phyloP scores from a whole-genome alignment of 2,797 vertebrate species.

The Mus caroli region DNA sequence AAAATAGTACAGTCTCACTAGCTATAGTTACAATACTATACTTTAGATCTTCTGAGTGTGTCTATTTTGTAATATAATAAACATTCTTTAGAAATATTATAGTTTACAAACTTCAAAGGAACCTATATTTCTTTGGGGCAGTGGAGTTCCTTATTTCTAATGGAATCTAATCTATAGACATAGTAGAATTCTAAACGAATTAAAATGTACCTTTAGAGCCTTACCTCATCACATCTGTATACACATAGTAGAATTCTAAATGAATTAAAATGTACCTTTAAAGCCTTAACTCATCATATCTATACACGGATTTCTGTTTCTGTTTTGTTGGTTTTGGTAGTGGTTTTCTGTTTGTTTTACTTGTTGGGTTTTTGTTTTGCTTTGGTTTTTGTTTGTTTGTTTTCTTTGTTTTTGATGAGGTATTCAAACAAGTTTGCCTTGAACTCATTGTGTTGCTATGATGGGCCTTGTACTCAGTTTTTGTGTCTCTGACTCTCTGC shows the following conservation, averaged over 20 bases:
- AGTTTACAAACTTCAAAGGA: neutral
- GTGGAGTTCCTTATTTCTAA: neutral
- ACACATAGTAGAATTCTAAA: neutral
- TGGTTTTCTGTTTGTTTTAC: neutral
- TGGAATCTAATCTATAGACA: neutral
- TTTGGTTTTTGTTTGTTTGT: neutral
- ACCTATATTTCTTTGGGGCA: neutral
- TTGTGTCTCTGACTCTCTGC: neutral
- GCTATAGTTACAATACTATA: neutral
- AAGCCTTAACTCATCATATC: neutral
- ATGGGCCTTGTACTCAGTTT: neutral
- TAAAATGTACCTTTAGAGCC: neutral
- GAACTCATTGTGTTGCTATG: neutral
- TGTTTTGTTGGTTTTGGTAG: neutral
- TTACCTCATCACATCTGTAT: neutral
- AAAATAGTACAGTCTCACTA: neutral
- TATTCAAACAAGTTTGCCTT: neutral
- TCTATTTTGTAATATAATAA: neutral
- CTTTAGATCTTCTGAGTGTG: neutral
- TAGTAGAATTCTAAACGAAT: neutral
- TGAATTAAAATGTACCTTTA: neutral
- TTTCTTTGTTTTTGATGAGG: neutral
- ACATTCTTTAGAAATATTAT: conserved; percentile 20
- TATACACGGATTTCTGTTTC: neutral
- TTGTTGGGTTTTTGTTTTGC: neutral